Evolutionary conservation across 2,888 invertebrate genomes (phyloP).

Genomic region (Dryobota labecula): DNA sequence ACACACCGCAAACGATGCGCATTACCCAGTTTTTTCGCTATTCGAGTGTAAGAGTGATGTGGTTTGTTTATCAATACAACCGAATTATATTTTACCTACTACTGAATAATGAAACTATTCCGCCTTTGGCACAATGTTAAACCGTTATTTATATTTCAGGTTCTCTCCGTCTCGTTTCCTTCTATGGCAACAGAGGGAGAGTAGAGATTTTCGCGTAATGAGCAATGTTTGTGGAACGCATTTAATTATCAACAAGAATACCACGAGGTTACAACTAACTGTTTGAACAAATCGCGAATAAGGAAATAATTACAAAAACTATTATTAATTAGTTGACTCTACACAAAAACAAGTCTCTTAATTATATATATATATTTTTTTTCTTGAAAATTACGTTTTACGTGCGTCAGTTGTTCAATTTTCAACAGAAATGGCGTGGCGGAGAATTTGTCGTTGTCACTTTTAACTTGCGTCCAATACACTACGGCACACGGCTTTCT

Average conservation of each 20-base stretch:
- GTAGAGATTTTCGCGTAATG: slow-evolving; percentile 18
- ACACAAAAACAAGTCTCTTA: slow-evolving; percentile 17
- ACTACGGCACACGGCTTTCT: slow-evolving; percentile 22
- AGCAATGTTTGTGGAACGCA: slow-evolving; percentile 35
- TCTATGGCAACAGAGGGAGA: slow-evolving; percentile 23
- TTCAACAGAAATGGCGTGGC: slow-evolving; percentile 37
- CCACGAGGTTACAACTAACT: slow-evolving; percentile 16
- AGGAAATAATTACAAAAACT: slow-evolving; percentile 27
- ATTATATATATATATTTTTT: slow-evolving; percentile 18
- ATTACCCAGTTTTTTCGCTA: slow-evolving; percentile 27
- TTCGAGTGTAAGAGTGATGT: slow-evolving; percentile 25
- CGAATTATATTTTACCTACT: slow-evolving; percentile 36
- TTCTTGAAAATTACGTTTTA: background rate
- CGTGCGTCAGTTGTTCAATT: slow-evolving; percentile 45
- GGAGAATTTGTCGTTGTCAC: slow-evolving; percentile 42
- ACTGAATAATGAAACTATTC: slow-evolving; percentile 26
- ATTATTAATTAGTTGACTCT: slow-evolving; percentile 21
- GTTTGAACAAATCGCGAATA: slow-evolving; percentile 21
- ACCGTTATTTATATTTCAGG: slow-evolving; percentile 7
- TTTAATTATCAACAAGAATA: slow-evolving; percentile 44
- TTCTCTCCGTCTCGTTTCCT: slow-evolving; percentile 12
- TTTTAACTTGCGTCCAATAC: slow-evolving; percentile 15
- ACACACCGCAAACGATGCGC: slow-evolving; percentile 20
- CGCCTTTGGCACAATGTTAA: slow-evolving; percentile 31
- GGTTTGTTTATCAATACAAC: slow-evolving; percentile 42